These are phyloP conservation scores for Synaphobranchus kaupii DNA, from an alignment of 2,797 vertebrate species.

Conservation along the genomic window DNA sequence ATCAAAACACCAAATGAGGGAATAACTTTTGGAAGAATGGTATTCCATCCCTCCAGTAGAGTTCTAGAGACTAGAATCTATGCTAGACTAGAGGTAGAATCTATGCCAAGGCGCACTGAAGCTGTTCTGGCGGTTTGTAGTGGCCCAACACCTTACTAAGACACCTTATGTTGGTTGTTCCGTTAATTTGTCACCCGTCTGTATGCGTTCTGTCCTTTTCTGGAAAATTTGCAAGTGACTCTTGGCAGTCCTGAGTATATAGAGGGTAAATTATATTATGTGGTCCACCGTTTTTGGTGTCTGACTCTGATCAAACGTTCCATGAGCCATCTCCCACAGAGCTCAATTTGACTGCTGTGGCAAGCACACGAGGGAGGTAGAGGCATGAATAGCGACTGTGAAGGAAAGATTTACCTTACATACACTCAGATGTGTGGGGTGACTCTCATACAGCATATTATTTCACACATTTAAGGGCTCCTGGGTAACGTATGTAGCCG, in stretches of 20 bases:
- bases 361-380: not conserved
- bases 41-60: too few species aligned
- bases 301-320: not conserved
- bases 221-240: not conserved
- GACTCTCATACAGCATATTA: not conserved
- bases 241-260: not conserved
- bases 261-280: not conserved
- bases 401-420: not conserved
- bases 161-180: too few species aligned
- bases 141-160: too few species aligned
- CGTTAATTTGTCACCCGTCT: too few species aligned
- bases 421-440: not conserved
- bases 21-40: too few species aligned
- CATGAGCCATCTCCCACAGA: not conserved
- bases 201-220: not conserved
- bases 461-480: not conserved
- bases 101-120: too few species aligned
- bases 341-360: not conserved
- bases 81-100: too few species aligned
- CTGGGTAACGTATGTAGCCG: not conserved
- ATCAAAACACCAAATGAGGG: too few species aligned
- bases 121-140: too few species aligned
- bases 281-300: not conserved
- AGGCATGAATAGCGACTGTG: not conserved
- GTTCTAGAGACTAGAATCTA: too few species aligned